phyloP scores from a whole-genome alignment of 2,797 vertebrate species.

The Cossypha polioptera region DNA sequence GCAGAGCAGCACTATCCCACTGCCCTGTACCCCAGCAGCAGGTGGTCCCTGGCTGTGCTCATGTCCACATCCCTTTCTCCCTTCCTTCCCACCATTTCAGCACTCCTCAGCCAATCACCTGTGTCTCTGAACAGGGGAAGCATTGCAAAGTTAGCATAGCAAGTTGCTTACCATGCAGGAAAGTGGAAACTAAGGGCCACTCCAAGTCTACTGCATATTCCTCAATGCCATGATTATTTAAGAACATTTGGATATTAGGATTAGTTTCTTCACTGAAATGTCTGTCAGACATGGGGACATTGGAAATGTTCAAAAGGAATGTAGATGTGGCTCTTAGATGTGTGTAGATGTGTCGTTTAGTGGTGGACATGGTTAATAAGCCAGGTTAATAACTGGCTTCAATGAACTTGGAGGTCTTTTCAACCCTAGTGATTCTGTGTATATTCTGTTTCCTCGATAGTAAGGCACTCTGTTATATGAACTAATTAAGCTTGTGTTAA shows the following conservation, averaged over 20 bases:
- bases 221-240: neutral
- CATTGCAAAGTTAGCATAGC: neutral
- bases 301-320: neutral
- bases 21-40: neutral
- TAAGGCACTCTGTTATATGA: neutral
- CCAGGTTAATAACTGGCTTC: neutral
- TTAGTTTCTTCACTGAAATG: neutral
- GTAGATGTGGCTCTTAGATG: neutral
- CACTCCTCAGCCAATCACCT: neutral
- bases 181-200: neutral
- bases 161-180: neutral
- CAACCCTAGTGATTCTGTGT: neutral
- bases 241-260: neutral
- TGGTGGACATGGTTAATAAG: neutral
- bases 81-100: neutral
- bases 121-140: neutral
- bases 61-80: neutral
- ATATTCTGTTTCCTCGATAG: neutral
- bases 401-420: neutral
- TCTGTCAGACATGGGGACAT: neutral
- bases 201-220: neutral
- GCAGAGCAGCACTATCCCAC: neutral
- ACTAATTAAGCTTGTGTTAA: neutral
- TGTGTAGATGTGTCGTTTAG: fast-evolving
- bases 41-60: fast-evolving